Evolutionary conservation across 2,113 vertebrate genomes (phyloP), one percentile per base, ranked within the genome.

Genomic region (Laterallus jamaicensis): DNA sequence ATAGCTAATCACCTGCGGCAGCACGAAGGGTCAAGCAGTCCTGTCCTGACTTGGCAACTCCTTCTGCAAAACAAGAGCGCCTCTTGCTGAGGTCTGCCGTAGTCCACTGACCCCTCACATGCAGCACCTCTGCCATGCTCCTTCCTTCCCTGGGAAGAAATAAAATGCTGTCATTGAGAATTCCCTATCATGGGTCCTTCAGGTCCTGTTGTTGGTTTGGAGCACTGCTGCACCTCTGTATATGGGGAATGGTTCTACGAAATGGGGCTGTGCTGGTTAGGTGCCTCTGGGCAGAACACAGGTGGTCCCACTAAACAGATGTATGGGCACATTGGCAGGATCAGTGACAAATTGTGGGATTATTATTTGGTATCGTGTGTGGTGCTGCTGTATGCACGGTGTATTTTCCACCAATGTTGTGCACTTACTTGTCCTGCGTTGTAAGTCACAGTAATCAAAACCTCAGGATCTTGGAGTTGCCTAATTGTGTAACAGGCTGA

Each of bases 221-320:
- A 59, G 32, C 22, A 21, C n/a, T 0, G 0, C 26, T 84, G 66
- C 1, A 1, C 64, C 44, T 55, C 54, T 68, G 29, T 44, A 56
- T 3, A 0, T 11, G 42, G 29, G 26, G 32, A 52, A 32, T 5
- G 2, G 25, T 40, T 10, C 4, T 22, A 15, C 26, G 0, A 29
- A 35, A 10, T 17, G 32, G 37, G 28, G 25, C 47, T 68, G 28
- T 55, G n/a, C 0, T 0, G 7, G 37, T 25, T 31, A 24, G n/a
- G 60, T 84, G 80, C 37, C 54, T 63, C 28, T 86, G 76, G 11
- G 15, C 59, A 73, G 39, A 40, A 37, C 8, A 12, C 0, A 1
- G 8, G 39, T 15, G 2, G 5, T 28, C 76, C 20, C 79, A 20
- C 44, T 82, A 4, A 73, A 39, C 32, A 73, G 75, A 73, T 63